Percentiles rank a stretch among this genome's conserved stretches.
Evolutionary conservation across 2,113 vertebrate species (phyloP).

Genomic region (Chitala chitala): DNA sequence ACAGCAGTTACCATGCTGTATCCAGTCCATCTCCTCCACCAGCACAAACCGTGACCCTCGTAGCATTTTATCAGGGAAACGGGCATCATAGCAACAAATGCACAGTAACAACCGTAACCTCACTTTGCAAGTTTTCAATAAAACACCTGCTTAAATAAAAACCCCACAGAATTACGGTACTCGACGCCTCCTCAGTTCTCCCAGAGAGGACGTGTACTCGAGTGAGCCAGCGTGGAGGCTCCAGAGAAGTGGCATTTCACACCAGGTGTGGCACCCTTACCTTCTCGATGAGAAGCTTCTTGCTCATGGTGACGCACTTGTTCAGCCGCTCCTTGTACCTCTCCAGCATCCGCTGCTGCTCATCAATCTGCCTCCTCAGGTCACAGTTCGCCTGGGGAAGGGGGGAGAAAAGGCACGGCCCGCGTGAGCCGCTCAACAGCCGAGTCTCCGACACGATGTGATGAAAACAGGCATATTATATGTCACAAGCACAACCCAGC

Average conservation of each 20-base stretch:
- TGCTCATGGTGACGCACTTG: conserved; percentile 94
- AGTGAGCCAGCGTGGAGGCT: too few species aligned
- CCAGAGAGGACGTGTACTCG: too few species aligned
- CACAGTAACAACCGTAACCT: background rate
- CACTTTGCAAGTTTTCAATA: background rate
- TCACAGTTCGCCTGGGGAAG: conserved; percentile 82
- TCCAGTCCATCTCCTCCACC: too few species aligned
- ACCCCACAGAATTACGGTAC: too few species aligned
- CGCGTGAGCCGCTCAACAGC: background rate
- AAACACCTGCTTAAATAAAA: too few species aligned
- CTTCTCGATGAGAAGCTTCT: conserved; percentile 95
- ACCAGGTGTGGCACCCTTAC: conserved; percentile 48
- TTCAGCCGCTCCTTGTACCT: conserved; percentile 91
- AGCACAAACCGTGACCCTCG: background rate
- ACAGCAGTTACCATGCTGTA: too few species aligned
- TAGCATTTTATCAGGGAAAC: background rate
- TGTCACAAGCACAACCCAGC: background rate
- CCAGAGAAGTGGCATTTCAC: background rate
- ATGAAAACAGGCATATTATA: background rate
- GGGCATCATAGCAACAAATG: background rate
- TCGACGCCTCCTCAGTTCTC: too few species aligned
- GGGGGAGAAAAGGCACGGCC: background rate
- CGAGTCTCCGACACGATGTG: fast-evolving
- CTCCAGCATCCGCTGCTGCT: conserved; percentile 92
- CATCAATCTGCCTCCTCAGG: conserved; percentile 85